Conservation (phyloP, 2,888 invertebrate species). For the Thymelicus sylvestris region DNA sequence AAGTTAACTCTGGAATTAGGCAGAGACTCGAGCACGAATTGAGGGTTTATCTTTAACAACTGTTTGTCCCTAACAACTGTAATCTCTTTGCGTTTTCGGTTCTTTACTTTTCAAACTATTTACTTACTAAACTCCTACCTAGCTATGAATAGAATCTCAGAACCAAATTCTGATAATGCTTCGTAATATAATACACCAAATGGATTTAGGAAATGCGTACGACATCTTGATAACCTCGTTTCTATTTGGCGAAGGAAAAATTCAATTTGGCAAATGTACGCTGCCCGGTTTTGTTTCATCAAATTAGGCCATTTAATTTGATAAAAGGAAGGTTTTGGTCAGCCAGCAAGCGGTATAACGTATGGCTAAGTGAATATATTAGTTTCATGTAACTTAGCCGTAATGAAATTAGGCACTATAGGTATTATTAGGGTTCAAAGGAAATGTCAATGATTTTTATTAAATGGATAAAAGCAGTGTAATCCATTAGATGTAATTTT, state of each 20-base stretch:
- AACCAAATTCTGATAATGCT: neutral
- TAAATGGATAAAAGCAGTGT: too few relatives aligned
- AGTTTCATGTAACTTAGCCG: neutral
- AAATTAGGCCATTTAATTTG: constrained; percentile 46
- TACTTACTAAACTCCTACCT: neutral
- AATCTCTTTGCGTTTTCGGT: too few relatives aligned
- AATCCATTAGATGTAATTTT: too few relatives aligned
- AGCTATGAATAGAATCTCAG: neutral
- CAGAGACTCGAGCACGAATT: too few relatives aligned
- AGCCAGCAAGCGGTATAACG: constrained; percentile 11
- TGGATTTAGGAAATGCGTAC: constrained; percentile 11
- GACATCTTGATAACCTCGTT: constrained; percentile 38
- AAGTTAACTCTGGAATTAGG: too few relatives aligned
- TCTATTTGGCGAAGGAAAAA: constrained; percentile 40
- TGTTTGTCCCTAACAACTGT: too few relatives aligned
- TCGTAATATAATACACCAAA: neutral
- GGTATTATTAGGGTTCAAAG: neutral
- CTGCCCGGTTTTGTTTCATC: constrained; percentile 44
- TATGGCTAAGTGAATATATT: constrained; percentile 2
- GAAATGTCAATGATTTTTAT: neutral
- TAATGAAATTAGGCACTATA: neutral
- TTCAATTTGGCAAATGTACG: constrained; percentile 46
- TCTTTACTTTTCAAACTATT: too few relatives aligned
- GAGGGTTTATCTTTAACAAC: too few relatives aligned
- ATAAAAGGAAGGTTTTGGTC: constrained; percentile 48